Conservation (phyloP, 2,797 vertebrate genomes). For the Hippocampus kuda region DNA sequence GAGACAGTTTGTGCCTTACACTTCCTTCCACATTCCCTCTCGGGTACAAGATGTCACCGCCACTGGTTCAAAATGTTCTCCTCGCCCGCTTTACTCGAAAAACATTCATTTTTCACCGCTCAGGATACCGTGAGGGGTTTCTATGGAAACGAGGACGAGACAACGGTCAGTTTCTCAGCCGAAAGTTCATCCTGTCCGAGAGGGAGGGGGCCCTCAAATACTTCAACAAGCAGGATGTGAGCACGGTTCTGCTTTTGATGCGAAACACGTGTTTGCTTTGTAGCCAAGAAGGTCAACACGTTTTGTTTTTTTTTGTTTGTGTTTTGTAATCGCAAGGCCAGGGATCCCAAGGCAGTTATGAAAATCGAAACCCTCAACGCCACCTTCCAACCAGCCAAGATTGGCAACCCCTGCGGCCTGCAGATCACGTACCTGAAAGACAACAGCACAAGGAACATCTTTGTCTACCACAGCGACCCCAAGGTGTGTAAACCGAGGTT, state of each 20-base stretch:
- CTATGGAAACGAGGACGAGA: constrained; percentile 96
- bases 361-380: constrained; percentile 93
- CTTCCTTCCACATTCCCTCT: constrained; percentile 4
- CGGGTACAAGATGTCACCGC: neutral
- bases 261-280: neutral
- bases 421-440: constrained; percentile 97
- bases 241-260: constrained; percentile 25
- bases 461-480: constrained; percentile 89
- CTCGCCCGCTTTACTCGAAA: constrained; percentile 5
- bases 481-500: constrained; percentile 68
- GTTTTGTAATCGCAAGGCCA: constrained; percentile 65
- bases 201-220: constrained; percentile 92
- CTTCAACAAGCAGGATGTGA: constrained; percentile 96
- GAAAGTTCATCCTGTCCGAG: constrained; percentile 91
- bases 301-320: neutral
- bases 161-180: constrained; percentile 91
- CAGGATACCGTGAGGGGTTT: constrained; percentile 93
- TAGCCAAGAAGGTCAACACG: neutral
- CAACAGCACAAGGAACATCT: constrained; percentile 97
- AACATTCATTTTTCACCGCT: constrained; percentile 5
- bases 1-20: constrained; percentile 3
- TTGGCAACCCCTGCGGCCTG: constrained; percentile 86
- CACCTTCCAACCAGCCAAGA: constrained; percentile 91
- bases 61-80: neutral
- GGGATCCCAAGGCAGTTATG: constrained; percentile 92